phyloP scores from a whole-genome alignment of 1,140 invertebrate species.

The Zaprionus kolodkinae region DNA sequence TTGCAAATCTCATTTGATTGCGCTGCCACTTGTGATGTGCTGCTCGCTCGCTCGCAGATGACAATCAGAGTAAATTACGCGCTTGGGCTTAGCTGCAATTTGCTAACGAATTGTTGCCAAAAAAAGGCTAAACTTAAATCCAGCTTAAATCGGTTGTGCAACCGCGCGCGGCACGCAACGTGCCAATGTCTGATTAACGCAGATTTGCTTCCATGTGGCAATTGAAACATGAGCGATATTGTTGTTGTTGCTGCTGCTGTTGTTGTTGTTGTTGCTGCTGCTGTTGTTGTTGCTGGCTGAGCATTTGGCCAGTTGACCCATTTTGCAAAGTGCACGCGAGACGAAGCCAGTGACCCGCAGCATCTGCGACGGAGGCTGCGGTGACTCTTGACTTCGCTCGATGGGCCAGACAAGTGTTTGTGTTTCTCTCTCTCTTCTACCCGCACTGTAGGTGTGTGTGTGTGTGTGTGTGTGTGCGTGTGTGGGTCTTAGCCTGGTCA shows the following conservation, averaged over 20 bases:
- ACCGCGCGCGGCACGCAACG: slow-evolving; percentile 65
- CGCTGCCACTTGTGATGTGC: too few relatives aligned
- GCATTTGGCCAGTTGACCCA: slow-evolving; percentile 58
- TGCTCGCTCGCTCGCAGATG: slow-evolving; percentile 10
- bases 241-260: slow-evolving; percentile 17
- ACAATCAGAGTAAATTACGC: slow-evolving; percentile 41
- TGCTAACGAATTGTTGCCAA: slow-evolving; percentile 49
- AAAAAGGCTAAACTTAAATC: slow-evolving; percentile 1
- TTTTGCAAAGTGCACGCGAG: slow-evolving; percentile 74
- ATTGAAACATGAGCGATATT: slow-evolving; percentile 65
- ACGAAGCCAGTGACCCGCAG: slow-evolving; percentile 49
- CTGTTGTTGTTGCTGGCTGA: not conserved
- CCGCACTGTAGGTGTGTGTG: not conserved
- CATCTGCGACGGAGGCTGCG: slow-evolving; percentile 28
- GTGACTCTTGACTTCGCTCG: slow-evolving; percentile 58
- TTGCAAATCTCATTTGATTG: slow-evolving; percentile 3
- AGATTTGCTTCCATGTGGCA: slow-evolving; percentile 69
- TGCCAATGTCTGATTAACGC: slow-evolving; percentile 62
- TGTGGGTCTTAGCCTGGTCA: slow-evolving; percentile 42
- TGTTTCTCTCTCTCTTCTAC: slow-evolving; percentile 22
- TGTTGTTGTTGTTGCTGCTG: slow-evolving; percentile 8
- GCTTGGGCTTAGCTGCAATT: slow-evolving; percentile 48
- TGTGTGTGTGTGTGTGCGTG: not conserved
- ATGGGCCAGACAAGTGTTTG: slow-evolving; percentile 75
- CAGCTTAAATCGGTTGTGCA: slow-evolving; percentile 68